Evolutionary conservation across 2,797 vertebrate species (phyloP), one percentile per base, ranked within the genome.

Genomic region (Mionectes olivaceus): DNA sequence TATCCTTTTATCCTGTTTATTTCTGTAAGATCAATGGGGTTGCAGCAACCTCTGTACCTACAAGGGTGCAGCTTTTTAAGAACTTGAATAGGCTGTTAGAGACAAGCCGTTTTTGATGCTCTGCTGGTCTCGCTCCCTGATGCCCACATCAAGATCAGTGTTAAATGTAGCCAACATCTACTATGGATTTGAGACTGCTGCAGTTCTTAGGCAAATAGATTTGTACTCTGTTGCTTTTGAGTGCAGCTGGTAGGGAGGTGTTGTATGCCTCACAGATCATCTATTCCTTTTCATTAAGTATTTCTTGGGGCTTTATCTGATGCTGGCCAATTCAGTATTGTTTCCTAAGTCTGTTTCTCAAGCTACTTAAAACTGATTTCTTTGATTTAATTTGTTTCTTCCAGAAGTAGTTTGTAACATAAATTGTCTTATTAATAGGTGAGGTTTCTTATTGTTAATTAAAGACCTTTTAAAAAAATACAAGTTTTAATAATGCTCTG

Each of bases 1-100:
- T 90, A 71, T 91, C 47, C 37, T 88, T 94, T 91, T 68, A 80
- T 90, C 65, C 83, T 94, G 43, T 88, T 90, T 81, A 75, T 76
- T 94, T 70, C 61, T 88, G 37, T 83, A 61, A 81, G 46, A 95
- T 92, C 74, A 71, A 56, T 60, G 65, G 10, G 33, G 35, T 69
- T 94, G 53, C 19, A 77, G 16, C 35, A 89, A 22, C 57, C 75
- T 85, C 39, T 77, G 17, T 69, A 80, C 33, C 64, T 87, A 73
- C 57, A 32, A 60, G 55, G 47, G 32, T 83, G 28, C n/a, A 74
- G 27, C 25, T 89, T 89, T 83, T 70, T 49, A 70, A 80, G 39
- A 83, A 52, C 25, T 85, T 85, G 49, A 74, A 76, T 52, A 63
- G 41, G 14, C 39, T 69, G 5, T 79, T 76, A 55, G 64, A 85